Evolutionary conservation across 2,888 invertebrate species (phyloP).

Genomic region (Mesorhabditis sp.): DNA sequence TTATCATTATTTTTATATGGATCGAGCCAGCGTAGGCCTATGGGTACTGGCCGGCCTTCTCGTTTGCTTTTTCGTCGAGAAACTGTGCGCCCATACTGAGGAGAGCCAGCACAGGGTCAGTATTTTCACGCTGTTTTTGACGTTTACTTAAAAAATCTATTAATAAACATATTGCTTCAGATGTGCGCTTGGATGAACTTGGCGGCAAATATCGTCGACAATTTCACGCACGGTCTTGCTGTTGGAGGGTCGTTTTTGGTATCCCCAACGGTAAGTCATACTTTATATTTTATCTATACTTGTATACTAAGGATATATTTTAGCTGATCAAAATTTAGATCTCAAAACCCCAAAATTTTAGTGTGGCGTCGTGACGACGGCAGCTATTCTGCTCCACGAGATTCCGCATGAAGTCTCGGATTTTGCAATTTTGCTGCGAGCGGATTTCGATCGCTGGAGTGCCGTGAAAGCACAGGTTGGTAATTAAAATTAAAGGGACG

Average conservation of each 20-base stretch:
- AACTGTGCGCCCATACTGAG: constrained; percentile 35
- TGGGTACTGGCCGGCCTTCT: constrained; percentile 40
- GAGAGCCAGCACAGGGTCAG: constrained; percentile 42
- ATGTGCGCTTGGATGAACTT: constrained; percentile 87
- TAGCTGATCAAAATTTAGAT: too few relatives aligned
- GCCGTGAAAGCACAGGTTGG: constrained; percentile 83
- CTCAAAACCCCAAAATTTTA: constrained; percentile 62
- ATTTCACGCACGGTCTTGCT: constrained; percentile 95
- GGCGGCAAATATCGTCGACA: constrained; percentile 92
- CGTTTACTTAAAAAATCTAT: neutral
- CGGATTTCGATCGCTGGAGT: constrained; percentile 85
- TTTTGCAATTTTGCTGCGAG: constrained; percentile 84
- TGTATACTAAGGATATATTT: too few relatives aligned
- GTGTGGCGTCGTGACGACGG: constrained; percentile 84
- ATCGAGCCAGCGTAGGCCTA: constrained; percentile 25
- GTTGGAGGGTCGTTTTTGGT: constrained; percentile 95
- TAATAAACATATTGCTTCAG: constrained; percentile 24
- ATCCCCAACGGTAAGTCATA: constrained; percentile 69
- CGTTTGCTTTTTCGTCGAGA: constrained; percentile 39
- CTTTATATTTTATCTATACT: too few relatives aligned
- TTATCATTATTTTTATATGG: constrained; percentile 13
- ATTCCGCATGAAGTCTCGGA: constrained; percentile 98
- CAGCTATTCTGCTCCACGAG: constrained; percentile 90
- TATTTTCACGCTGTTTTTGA: neutral
- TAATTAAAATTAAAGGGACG: neutral